Evolutionary conservation across 2,113 vertebrate genomes (phyloP), one percentile per base, ranked within the genome.

Genomic region (Trinectes maculatus): DNA sequence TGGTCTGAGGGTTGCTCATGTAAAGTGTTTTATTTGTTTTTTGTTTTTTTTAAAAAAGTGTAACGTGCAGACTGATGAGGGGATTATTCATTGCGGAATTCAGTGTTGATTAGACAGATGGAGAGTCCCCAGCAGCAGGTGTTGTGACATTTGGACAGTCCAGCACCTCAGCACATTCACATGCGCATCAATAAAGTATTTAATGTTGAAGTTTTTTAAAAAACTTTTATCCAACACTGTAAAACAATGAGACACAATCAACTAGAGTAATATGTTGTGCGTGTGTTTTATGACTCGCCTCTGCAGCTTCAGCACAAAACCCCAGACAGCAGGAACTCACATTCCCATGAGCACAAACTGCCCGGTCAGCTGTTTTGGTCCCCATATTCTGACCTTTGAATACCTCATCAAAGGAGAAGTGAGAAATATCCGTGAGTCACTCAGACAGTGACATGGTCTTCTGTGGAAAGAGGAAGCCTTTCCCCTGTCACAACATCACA

Each of bases 401-500:
- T 16, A 36, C 28, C 43, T 67, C 25, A 22, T 3, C 70, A 54
- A 72, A 79, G 43, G 57, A 86, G 83, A 89, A 87, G 84, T 85
- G 49, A 59, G 42, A 47, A 77, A 82, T 79, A 55, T 79, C 49
- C 62, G 15, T 19, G 2, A 46, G 56, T 47, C 11, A 11, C 47
- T 44, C 28, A 66, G 40, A 75, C 52, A 37, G 29, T 70, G 55
- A 68, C 46, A 44, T 19, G 5, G 24, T 44, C 18, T 69, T 82
- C 71, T 51, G 11, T 40, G 33, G 78, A 86, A 89, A 87, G 76
- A 82, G 82, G 89, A 89, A 90, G 57, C 56, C 21, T 46, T 9
- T 54, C 6, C 8, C 7, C 12, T 59, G 11, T 18, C 36, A 28
- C 22, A 13, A 39, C 25, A 53, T 43, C 13, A 24, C 21, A 44